Base-by-base conservation (phyloP, 2,113 vertebrate species). In the Hystrix cristata region DNA sequence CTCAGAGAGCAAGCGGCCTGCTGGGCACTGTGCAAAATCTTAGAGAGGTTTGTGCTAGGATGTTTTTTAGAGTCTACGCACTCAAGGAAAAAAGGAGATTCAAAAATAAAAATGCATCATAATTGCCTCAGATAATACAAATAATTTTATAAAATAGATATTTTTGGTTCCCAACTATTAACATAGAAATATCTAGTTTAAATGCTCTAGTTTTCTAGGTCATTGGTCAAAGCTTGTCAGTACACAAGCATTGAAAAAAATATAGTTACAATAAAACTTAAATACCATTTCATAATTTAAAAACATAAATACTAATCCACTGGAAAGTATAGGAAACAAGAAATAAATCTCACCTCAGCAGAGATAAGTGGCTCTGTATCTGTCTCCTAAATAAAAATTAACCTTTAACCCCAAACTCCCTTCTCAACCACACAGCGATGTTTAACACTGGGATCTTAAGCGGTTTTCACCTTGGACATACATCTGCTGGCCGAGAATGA, bases 241-340 rank as follows among this genome's bases (percentile, higher is more conserved):
- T 79, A 97, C 78, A 91, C 79, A 95, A 91, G n/a, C 15, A 19
- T 12, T 10, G 14, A 88, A 60, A 91, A 91, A 82, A 97, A 79
- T 79, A 48, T 12, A 86, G 82, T 11, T 51, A 60, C 10, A n/a
- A 18, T 27, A 53, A 23, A 10, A 83, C 13, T 2, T 83, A 93
- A 88, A 74, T 64, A 76, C 13, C 2, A 81, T 57, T 38, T 3
- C n/a, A 84, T 10, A 78, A 78, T 9, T 51, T 78, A 51, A 51
- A 46, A 51, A 78, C 27, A 85, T n/a, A 95, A 88, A 74, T 64
- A 74, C 13, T 1, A 74, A 46, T 62, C 25, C 25, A 83, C 9
- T n/a, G 29, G 43, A 81, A 93, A 91, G 60, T 21, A 0, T 60
- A 21, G 29, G 21, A 62, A 80, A 46, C 8, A 43, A 43, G 27